Base-by-base conservation (phyloP, 23 tunicate species). In the Trididemnum nubilum region DNA sequence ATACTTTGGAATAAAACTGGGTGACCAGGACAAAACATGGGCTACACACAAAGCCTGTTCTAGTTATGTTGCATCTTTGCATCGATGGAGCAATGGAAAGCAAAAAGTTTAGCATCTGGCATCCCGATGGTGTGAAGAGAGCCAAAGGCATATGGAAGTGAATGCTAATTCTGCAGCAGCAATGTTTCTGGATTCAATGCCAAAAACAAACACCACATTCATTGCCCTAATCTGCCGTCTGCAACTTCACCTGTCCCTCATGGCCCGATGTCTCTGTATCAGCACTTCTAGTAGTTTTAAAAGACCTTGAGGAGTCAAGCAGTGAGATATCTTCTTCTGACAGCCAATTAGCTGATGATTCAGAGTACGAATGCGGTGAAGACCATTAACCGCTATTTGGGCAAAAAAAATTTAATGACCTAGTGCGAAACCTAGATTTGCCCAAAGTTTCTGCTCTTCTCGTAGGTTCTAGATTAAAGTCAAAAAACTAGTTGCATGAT, bases 41-140 rank as follows among this genome's bases (percentile, higher is more conserved):
- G 81, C 81, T 36, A 67, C 81, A 35, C 81, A 76, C 69, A 39
- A 70, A 70, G 76, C 32, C 38, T 70, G 76, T 70, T 39, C 40
- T 32, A 7, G 21, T 25, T 34, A 5, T 63, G 28, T n/a, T n/a
- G n/a, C n/a, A n/a, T n/a, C n/a, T n/a, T n/a, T n/a, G n/a, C n/a
- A n/a, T n/a, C n/a, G n/a, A n/a, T n/a, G n/a, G n/a, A n/a, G n/a
- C n/a, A n/a, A n/a, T n/a, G n/a, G n/a, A n/a, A n/a, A n/a, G n/a
- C 69, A 24, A 63, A 63, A 63, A 21, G 7, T n/a, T 63, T 63
- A 4, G 25, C 25, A 18, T 15, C n/a, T n/a, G 69, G 69, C 27
- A 24, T 63, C 28, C 69, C 69, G 28, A 63, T 63, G 25, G 69
- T 63, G 28, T 63, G 69, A 26, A 63, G 69, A 24, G 69, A n/a